phyloP scores from a whole-genome alignment of 2,113 vertebrate species.

The Hymenochirus boettgeri region DNA sequence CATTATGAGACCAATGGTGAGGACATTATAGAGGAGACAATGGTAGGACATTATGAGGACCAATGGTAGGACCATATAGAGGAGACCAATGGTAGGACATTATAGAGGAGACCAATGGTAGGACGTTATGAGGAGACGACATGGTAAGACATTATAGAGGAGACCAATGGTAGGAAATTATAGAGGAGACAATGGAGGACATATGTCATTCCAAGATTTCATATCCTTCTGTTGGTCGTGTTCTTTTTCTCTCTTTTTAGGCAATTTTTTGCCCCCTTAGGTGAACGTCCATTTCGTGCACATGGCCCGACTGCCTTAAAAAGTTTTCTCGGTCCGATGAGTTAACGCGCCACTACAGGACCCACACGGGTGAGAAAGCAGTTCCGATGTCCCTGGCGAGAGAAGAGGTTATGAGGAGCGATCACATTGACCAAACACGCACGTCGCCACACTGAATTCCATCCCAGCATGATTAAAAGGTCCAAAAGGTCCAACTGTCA shows the following conservation, averaged over 20 bases:
- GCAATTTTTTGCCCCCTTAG: constrained; percentile 58
- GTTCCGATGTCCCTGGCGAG: constrained; percentile 89
- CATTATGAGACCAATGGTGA: too few species aligned
- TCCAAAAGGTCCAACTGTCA: constrained; percentile 64
- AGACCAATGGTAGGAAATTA: constrained; percentile 9
- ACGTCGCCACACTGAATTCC: constrained; percentile 86
- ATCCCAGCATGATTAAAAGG: constrained; percentile 90
- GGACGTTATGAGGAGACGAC: too few species aligned
- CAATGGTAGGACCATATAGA: too few species aligned
- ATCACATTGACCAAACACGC: constrained; percentile 97
- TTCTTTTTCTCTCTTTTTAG: constrained; percentile 20
- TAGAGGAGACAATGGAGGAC: too few species aligned
- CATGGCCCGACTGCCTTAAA: constrained; percentile 87
- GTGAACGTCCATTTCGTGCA: constrained; percentile 94
- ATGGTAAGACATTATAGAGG: too few species aligned
- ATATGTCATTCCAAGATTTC: neutral
- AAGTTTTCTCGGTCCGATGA: constrained; percentile 96
- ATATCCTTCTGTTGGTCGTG: constrained; percentile 29
- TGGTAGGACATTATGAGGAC: too few species aligned
- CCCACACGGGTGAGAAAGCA: constrained; percentile 93
- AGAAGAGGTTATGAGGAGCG: constrained; percentile 96
- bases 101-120: too few species aligned
- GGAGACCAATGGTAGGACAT: too few species aligned
- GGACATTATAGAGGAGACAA: too few species aligned
- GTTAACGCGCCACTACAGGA: constrained; percentile 92